Evolutionary conservation across 2,113 vertebrate species (phyloP).

Genomic region (Lates calcarifer): DNA sequence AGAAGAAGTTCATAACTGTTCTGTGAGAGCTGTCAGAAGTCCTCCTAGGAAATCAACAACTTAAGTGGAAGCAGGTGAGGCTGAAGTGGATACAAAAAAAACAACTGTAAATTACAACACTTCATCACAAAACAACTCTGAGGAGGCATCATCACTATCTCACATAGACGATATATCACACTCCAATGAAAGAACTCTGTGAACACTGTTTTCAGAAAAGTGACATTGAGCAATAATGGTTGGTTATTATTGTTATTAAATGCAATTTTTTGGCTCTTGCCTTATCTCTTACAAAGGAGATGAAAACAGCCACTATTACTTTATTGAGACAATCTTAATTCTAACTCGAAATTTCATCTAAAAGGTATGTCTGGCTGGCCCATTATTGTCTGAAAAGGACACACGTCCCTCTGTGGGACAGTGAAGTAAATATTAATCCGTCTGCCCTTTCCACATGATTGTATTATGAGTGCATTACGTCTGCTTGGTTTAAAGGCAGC

Average conservation of each 20-base stretch:
- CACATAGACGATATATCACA: background rate
- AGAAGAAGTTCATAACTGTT: slow-evolving; percentile 18
- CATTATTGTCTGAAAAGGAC: background rate
- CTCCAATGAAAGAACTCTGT: background rate
- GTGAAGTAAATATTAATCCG: background rate
- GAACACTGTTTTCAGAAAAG: background rate
- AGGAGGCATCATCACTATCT: slow-evolving; percentile 14
- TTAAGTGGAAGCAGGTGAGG: slow-evolving; percentile 68
- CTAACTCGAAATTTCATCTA: background rate
- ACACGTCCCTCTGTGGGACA: background rate
- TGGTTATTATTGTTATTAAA: slow-evolving; percentile 9
- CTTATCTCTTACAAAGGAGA: background rate
- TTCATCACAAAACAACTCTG: slow-evolving; percentile 36
- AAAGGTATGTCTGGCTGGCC: background rate
- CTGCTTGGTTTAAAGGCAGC: background rate
- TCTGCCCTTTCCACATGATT: background rate
- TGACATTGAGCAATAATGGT: background rate
- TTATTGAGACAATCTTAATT: background rate
- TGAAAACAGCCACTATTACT: background rate
- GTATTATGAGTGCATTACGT: background rate
- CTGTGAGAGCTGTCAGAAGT: slow-evolving; percentile 38
- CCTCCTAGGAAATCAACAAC: slow-evolving; percentile 53
- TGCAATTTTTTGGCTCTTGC: background rate
- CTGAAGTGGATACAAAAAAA: slow-evolving; percentile 48
- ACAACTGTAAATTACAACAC: slow-evolving; percentile 52